phyloP scores from a whole-genome alignment of 2,888 invertebrate genomes.

The Terebella lapidaria region DNA sequence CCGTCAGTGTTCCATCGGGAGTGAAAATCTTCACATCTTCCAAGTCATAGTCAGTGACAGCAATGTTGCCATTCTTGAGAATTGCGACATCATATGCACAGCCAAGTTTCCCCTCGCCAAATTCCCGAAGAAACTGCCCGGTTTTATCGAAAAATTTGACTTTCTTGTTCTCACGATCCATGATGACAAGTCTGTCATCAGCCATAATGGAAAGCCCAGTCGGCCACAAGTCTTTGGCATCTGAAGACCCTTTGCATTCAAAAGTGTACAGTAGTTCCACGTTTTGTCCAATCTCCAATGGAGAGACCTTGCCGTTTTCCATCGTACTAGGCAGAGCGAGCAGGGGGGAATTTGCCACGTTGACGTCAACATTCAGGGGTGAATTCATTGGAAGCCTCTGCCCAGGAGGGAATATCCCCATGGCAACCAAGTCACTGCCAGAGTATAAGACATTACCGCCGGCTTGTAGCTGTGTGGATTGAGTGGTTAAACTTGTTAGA shows the following conservation, averaged over 20 bases:
- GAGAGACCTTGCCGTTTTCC: no score
- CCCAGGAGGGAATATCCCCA: no score
- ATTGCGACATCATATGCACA: slow-evolving; percentile 41
- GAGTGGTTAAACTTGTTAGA: no score
- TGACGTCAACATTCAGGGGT: neutral
- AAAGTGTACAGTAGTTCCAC: slow-evolving; percentile 23
- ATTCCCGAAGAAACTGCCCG: slow-evolving; percentile 30
- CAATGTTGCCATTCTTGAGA: slow-evolving; percentile 35
- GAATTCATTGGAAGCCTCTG: no score
- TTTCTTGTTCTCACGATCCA: slow-evolving; percentile 41
- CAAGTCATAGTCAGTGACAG: slow-evolving; percentile 39
- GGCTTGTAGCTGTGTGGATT: no score
- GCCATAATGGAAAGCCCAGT: slow-evolving; percentile 34
- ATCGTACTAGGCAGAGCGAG: neutral
- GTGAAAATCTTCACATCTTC: slow-evolving; percentile 40
- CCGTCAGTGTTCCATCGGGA: slow-evolving; percentile 16
- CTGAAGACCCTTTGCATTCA: slow-evolving; percentile 28
- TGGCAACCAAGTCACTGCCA: no score
- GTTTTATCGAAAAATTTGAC: slow-evolving; percentile 34
- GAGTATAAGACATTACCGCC: no score
- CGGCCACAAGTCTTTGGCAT: slow-evolving; percentile 41
- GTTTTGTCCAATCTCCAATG: neutral
- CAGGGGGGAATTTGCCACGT: neutral
- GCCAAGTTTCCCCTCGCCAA: slow-evolving; percentile 28
- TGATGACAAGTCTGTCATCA: slow-evolving; percentile 33